Evolutionary conservation across 1,140 invertebrate species (phyloP).

Genomic region (Drosophila setifemur): DNA sequence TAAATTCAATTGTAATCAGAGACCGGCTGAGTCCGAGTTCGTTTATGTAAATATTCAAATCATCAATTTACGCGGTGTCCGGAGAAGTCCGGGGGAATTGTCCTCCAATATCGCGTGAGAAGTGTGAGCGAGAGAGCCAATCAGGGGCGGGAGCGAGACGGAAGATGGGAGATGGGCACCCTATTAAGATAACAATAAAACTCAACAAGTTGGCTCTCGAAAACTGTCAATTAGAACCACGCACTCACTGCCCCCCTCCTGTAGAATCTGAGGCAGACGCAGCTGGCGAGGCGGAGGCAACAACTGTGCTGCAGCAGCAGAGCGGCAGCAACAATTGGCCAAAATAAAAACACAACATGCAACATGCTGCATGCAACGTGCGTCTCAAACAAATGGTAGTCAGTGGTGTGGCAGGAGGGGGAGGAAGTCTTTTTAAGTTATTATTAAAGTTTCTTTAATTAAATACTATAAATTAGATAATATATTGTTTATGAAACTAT

Average conservation of each 20-base stretch:
- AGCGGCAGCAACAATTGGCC: conserved; percentile 63
- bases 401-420: conserved; percentile 14
- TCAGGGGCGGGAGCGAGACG: neutral
- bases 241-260: too few species aligned
- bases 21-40: neutral
- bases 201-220: conserved; percentile 68
- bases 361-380: conserved; percentile 58
- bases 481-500: too few species aligned
- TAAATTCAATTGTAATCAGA: conserved; percentile 62
- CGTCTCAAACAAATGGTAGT: neutral
- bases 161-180: conserved; percentile 1
- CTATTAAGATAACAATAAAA: conserved; percentile 55
- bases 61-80: conserved; percentile 8
- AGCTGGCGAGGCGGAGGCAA: neutral
- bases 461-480: too few species aligned
- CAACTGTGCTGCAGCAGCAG: neutral
- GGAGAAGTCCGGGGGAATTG: neutral
- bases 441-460: neutral
- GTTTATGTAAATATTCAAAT: conserved; percentile 39
- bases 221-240: conserved; percentile 65
- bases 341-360: conserved; percentile 72
- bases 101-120: conserved; percentile 22
- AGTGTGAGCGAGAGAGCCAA: neutral
- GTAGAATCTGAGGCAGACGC: conserved; percentile 6
- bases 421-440: neutral